Base-by-base conservation (phyloP, 2,113 vertebrate genomes). In the Heterotilapia buettikoferi region DNA sequence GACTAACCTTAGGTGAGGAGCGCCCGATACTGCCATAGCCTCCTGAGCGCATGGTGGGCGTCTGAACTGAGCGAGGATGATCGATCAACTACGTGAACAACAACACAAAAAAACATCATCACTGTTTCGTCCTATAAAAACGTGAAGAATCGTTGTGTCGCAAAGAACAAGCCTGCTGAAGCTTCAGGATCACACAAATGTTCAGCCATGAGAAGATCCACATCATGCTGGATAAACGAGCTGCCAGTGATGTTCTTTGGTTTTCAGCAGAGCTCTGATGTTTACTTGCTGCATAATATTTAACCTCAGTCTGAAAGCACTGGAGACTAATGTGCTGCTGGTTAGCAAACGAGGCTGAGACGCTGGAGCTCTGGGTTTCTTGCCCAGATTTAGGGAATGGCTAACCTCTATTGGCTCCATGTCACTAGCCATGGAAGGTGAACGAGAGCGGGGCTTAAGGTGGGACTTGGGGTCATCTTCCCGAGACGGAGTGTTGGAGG, bases 391-490 rank as follows among this genome's bases (percentile, higher is more conserved):
- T 6, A 16, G 6, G 26, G 78, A 61, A 29, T 21, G 21, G 38
- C 91, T 94, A 94, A 98, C 98, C 98, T 98, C 97, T 5, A 97
- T 96, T 7, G 98, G 97, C 93, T 98, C 98, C 95, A 98, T 94
- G 89, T 98, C 98, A 83, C 98, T 98, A 86, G 97, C 96, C 88
- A 97, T 97, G 92, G 98, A 98, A 59, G 98, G 98, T 31, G 98
- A 98, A 59, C 97, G 97, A 5, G 98, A 97, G 87, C 97, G 97
- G 68, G 97, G 96, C 94, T 97, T 97, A 80, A 96, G 95, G 88
- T 97, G 97, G 92, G 96, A 97, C 94, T 97, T 98, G 80, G 96
- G 93, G 85, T 97, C 98, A 57, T 97, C 97, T 83, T 98, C 97
- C 88, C 97, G 91, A 47, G 98, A 98, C 10, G 97, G 96, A 26